Percentiles rank a stretch among this genome's conserved stretches.
These are phyloP conservation scores for Crotophaga sulcirostris DNA, from an alignment of 2,113 vertebrate genomes.

Conservation along the genomic window DNA sequence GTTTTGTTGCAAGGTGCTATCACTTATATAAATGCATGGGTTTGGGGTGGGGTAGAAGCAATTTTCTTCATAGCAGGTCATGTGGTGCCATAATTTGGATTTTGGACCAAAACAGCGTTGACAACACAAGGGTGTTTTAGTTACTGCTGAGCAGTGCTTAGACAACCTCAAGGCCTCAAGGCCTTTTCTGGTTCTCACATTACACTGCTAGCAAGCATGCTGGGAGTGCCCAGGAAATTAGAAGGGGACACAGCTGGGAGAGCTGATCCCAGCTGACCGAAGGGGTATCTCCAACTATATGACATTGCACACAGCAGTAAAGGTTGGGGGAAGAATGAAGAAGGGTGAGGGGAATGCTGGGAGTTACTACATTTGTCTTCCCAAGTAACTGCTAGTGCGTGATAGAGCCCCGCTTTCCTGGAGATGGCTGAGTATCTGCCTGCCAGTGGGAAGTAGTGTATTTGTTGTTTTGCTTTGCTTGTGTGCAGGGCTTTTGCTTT, in stretches of 20 bases:
- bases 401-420: neutral
- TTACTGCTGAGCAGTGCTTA: neutral
- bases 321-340: neutral
- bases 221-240: neutral
- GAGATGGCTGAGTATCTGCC: neutral
- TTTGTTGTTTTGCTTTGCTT: neutral
- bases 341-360: rapidly evolving
- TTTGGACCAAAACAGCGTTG: neutral
- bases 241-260: neutral
- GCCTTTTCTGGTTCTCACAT: neutral
- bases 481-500: neutral
- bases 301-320: neutral
- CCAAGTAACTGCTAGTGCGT: rapidly evolving
- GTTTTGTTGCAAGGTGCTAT: neutral
- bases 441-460: neutral
- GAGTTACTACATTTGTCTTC: neutral
- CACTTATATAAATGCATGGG: neutral
- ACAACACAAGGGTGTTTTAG: neutral
- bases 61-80: neutral
- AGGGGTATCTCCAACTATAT: neutral
- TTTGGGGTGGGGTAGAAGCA: neutral
- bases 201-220: neutral
- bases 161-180: neutral
- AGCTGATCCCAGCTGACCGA: neutral
- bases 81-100: neutral